Base-by-base conservation (phyloP, 2,797 vertebrate species). In the Tamandua tetradactyla region DNA sequence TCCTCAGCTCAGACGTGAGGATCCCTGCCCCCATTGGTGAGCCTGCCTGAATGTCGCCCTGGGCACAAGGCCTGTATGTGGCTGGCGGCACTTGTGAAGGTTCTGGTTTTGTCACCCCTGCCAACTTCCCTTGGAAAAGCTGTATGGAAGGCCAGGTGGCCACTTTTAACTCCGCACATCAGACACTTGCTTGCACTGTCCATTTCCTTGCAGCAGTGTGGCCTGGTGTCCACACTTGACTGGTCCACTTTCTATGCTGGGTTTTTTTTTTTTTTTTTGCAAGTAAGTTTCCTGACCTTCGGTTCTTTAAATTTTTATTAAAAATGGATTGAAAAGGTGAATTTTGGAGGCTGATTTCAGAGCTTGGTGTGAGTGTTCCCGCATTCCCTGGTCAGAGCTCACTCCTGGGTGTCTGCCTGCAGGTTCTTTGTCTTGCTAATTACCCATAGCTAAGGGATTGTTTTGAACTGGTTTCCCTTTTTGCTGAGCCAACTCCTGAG, bases 221-320 rank as follows among this genome's bases (percentile, higher is more conserved):
- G n/a, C n/a, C n/a, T n/a, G 44, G 55, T 15, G n/a, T 7, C 0
- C 32, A 1, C 0, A 5, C 69, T 64, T 25, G 2, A 30, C 1
- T 10, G n/a, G n/a, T n/a, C n/a, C n/a, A n/a, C n/a, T n/a, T n/a
- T n/a, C n/a, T n/a, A n/a, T n/a, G n/a, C n/a, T n/a, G n/a, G n/a
- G n/a, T n/a, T n/a, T n/a, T n/a, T n/a, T n/a, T n/a, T n/a, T n/a
- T n/a, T n/a, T 27, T 49, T 85, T 69, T 52, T 80, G 49, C 69
- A 23, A 15, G 44, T 7, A 49, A n/a, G 55, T 42, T 13, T n/a
- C 82, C 61, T 44, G 40, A 85, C 2, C 40, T 27, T 68, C 11
- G 52, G 42, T 37, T 75, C 20, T 35, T 22, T 9, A 9, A 2
- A 0, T 23, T 11, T 47, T 59, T 47, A 66, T 59, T 35, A 14